Base-by-base conservation (phyloP, 2,888 invertebrate genomes). In the Leucophenga montana region DNA sequence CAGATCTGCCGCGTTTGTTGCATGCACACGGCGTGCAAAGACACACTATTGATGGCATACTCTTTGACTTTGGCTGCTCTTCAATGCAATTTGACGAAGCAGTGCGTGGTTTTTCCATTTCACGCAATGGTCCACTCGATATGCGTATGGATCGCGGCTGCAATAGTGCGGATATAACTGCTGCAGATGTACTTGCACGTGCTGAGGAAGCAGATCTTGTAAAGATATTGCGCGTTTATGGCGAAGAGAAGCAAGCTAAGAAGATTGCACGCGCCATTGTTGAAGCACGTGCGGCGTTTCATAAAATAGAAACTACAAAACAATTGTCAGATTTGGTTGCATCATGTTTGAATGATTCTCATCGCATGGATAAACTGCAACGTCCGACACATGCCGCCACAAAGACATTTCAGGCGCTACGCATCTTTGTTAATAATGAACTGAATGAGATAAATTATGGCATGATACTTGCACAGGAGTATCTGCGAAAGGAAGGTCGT, bases 381-480 rank as follows among this genome's bases (percentile, higher is more conserved):
- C 90, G 96, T 72, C 92, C 91, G 1, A 89, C 94, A 2, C 97
- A 97, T 82, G 91, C 92, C 71, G 98, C 97, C 0, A 97, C 97
- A 0, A 97, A 96, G 90, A 93, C 96, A 0, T 98, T 98, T 89
- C 92, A 97, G 90, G 98, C 98, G 0, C 88, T 98, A 73, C 91
- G 98, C 72, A 98, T 98, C 82, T 97, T 98, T 89, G 95, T 98
- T 0, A 98, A 98, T 86, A 95, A 98, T 87, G 98, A 98, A 90
- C 89, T 98, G 0, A 98, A 98, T 87, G 97, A 98, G 90, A 91
- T 98, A 1, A 95, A 97, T 89, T 95, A 95, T 87, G 97, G 93
- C 0, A 92, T 98, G 88, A 86, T 95, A 27, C 82, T 97, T 68
- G 94, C 97, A 0, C 92, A 93, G 73, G 91, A 91, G 84, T 95